Evolutionary conservation across 2,113 vertebrate species (phyloP), one percentile per base, ranked within the genome.

Genomic region (Microcebus tavaratra): DNA sequence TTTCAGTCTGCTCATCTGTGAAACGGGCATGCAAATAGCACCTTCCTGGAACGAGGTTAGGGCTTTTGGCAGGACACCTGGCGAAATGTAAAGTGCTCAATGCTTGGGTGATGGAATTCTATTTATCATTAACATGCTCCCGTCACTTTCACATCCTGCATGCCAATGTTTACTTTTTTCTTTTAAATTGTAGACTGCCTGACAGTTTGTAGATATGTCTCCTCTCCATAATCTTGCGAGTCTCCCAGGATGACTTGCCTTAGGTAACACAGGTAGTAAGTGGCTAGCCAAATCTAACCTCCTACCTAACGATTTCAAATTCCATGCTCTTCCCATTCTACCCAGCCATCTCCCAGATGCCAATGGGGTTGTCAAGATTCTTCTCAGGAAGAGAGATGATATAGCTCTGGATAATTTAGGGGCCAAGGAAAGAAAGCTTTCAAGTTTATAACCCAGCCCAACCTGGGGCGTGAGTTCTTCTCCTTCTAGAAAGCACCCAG

Each of bases 351-450:
- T 93, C 80, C 70, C 80, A 80, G 83, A 36, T 95, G 96, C 95
- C 87, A 73, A 93, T 83, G 90, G 95, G 90, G 55, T 81, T 97
- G 96, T 97, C 93, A 95, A 78, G 88, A 73, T 90, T 93, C 72
- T 97, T 97, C 59, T 53, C 68, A 91, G 21, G 68, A 86, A 96
- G 82, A 90, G 39, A 95, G 83, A 94, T 94, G 90, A 97, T 96
- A 95, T 86, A 81, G 90, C 92, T 86, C 59, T 81, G 80, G 96
- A 95, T 96, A 96, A 96, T 96, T 97, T 97, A 57, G 68, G 90
- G 70, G 45, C 34, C 11, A 95, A 84, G 70, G 59, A 95, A 87
- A 84, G 91, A 85, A 93, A 90, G 92, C 94, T 95, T 97, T 96
- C 83, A 96, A 72, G 88, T 88, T 95, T 90, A 57, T 95, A 73